Evolutionary conservation across 2,888 invertebrate genomes (phyloP), one percentile per base, ranked within the genome.

Genomic region (Nomada lathburiana): DNA sequence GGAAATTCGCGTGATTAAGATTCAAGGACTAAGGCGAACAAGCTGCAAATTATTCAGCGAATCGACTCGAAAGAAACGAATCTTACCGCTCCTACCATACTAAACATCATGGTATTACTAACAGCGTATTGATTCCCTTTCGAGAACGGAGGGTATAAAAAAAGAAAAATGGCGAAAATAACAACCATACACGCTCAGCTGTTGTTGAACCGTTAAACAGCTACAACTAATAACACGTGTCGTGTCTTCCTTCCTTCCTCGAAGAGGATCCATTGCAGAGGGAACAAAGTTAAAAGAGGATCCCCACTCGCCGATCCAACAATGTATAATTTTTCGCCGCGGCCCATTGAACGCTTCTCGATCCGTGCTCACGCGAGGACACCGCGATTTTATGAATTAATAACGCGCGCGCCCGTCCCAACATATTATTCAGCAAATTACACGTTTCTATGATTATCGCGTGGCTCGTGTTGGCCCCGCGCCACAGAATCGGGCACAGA

Each of bases 391-490:
- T 71, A 71, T 63, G 80, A 78, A 80, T 80, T 78, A 80, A 78
- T 80, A 80, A 80, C 62, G 50, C 80, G 65, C 62, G 55, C 16
- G 70, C 29, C 44, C 9, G 71, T 60, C 79, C 67, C 71, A 80
- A 78, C 79, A 62, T 78, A 57, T 80, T 80, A 80, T 80, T 78
- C 79, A 63, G 79, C 29, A 80, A 80, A 80, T 80, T 78, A 67
- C 62, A 80, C 80, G 79, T 80, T 42, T 23, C 53, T 62, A 18
- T 60, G n/a, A 20, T 29, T 18, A 55, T 16, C 20, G 23, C 18
- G 23, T 73, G 47, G 67, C 67, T 68, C 62, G 75, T 65, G 78
- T 53, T 70, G 76, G 77, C 63, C 63, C 64, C 53, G 70, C 76
- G 71, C 59, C 73, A 20, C 29, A 11, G 55, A 69, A 69, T 74